These are phyloP conservation scores for Rhamphomyia laevipes DNA, from an alignment of 2,888 invertebrate genomes.

Conservation along the genomic window DNA sequence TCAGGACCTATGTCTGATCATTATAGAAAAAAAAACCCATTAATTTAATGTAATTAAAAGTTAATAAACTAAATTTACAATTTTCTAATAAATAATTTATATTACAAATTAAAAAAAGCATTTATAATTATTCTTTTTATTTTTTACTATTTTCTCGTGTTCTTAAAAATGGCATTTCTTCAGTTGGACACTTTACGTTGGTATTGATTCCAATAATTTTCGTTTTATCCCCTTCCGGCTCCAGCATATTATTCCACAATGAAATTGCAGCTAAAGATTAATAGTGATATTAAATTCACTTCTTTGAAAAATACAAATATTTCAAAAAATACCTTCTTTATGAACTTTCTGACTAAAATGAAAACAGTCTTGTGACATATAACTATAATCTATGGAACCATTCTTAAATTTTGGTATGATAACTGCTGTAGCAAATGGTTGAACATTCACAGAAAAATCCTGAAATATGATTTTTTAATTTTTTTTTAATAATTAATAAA, in stretches of 20 bases:
- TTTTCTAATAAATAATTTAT: no score
- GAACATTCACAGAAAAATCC: slow-evolving; percentile 47
- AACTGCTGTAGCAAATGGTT: slow-evolving; percentile 39
- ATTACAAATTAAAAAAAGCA: no score
- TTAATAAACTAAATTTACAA: no score
- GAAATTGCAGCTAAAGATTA: slow-evolving; percentile 38
- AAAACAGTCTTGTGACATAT: slow-evolving; percentile 49
- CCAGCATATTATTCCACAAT: slow-evolving; percentile 50
- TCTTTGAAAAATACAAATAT: background rate
- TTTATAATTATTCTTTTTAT: no score
- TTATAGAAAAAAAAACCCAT: no score
- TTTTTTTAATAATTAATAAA: background rate
- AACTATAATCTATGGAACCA: slow-evolving; percentile 40
- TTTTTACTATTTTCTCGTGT: slow-evolving; percentile 28
- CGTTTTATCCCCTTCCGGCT: slow-evolving; percentile 36
- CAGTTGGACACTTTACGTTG: slow-evolving; percentile 28
- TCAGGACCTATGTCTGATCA: no score
- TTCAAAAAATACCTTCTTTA: slow-evolving; percentile 23
- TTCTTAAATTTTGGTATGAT: slow-evolving; percentile 34
- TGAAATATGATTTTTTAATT: slow-evolving; percentile 19
- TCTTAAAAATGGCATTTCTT: slow-evolving; percentile 26
- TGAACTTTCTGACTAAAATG: slow-evolving; percentile 50
- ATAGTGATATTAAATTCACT: background rate
- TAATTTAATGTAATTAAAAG: no score
- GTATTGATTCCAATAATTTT: slow-evolving; percentile 20